These are phyloP conservation scores for Herpailurus yagouaroundi DNA, from an alignment of 2,113 vertebrate species.

Conservation along the genomic window DNA sequence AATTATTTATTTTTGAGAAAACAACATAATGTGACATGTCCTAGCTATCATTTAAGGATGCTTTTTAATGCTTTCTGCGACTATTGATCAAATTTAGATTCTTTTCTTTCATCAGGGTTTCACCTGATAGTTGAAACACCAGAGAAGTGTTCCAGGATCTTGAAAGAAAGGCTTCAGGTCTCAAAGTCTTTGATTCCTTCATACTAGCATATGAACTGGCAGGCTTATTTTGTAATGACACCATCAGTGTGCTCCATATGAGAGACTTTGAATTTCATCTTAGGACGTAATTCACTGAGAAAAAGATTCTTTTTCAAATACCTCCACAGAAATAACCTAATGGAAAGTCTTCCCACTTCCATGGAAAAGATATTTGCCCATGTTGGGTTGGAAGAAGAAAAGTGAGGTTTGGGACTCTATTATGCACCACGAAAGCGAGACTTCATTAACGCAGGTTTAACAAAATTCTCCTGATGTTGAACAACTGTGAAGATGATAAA, in stretches of 20 bases:
- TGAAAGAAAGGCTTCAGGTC: slow-evolving; percentile 52
- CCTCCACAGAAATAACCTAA: background rate
- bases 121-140: slow-evolving; percentile 45
- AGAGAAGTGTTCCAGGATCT: background rate
- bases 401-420: background rate
- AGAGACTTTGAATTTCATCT: background rate
- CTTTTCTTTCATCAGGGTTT: slow-evolving; percentile 49
- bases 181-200: slow-evolving; percentile 58
- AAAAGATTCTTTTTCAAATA: slow-evolving; percentile 49
- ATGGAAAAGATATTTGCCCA: background rate
- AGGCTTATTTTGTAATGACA: slow-evolving; percentile 57
- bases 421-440: background rate
- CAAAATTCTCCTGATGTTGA: background rate
- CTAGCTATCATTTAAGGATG: slow-evolving; percentile 39
- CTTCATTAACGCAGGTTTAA: background rate
- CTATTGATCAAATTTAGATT: slow-evolving; percentile 65
- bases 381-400: background rate
- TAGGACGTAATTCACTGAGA: slow-evolving; percentile 38
- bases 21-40: background rate
- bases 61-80: slow-evolving; percentile 40
- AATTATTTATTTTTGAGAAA: slow-evolving; percentile 62
- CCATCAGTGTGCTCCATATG: background rate
- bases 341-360: background rate
- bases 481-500: background rate
- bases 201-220: background rate